A percentile compares a stretch with the other conserved stretches of the same genome.
Conservation (phyloP, 1,140 invertebrate genomes). For the Subanguina moxae region DNA sequence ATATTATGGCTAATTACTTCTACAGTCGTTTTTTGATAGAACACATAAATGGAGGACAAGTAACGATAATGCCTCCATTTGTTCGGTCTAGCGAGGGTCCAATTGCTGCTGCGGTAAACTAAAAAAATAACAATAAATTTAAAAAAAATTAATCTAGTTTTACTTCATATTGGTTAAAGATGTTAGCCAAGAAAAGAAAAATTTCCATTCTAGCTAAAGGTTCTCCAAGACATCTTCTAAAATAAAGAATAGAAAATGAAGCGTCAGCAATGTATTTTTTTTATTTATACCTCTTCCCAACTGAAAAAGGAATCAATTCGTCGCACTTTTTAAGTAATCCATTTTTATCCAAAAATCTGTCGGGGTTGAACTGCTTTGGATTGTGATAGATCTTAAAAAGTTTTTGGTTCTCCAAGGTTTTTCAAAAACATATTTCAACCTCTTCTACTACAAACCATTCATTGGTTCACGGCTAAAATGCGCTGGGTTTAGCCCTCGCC, state of each 20-base stretch:
- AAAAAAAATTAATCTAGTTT: not conserved
- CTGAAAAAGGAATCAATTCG: constrained; percentile 26
- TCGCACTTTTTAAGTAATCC: constrained; percentile 23
- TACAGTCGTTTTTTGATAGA: not conserved
- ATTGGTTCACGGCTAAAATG: no score
- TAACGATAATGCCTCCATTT: not conserved
- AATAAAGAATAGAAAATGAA: constrained; percentile 62
- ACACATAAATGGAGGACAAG: not conserved
- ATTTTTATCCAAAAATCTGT: constrained; percentile 31
- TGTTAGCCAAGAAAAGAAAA: constrained; percentile 77
- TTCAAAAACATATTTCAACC: not conserved
- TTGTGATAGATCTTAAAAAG: constrained; percentile 20
- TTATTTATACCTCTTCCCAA: constrained; percentile 16
- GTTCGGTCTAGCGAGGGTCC: not conserved
- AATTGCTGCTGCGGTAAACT: not conserved
- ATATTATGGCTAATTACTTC: no score
- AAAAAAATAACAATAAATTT: not conserved
- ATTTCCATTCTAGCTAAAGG: constrained; percentile 80
- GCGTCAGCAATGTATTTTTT: not conserved
- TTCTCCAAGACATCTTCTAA: constrained; percentile 72
- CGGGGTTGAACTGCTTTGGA: constrained; percentile 29
- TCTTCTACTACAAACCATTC: no score
- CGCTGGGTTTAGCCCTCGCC: no score
- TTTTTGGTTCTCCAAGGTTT: not conserved
- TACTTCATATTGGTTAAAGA: constrained; percentile 70